Evolutionary conservation across 2,888 invertebrate species (phyloP), one percentile per base, ranked within the genome.

Genomic region (Synergus umbraculus): DNA sequence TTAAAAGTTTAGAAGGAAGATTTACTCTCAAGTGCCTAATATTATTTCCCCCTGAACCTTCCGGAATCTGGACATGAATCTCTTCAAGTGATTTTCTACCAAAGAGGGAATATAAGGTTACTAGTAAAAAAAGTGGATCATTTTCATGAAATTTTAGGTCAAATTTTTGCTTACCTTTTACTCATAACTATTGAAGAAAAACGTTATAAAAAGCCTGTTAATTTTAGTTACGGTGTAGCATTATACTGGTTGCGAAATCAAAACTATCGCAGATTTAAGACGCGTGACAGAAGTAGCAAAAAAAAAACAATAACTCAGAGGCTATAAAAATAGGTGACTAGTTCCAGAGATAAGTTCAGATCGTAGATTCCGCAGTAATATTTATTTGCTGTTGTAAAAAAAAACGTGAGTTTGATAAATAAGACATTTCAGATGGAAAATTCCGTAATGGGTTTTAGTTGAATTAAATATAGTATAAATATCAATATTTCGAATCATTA

Each of bases 261-360:
- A 46, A 22, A 67, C 2, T 67, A 46, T 67, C 15, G 13, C 46
- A 22, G 46, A 67, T 67, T 67, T 46, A 12, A 22, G 12, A 63
- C 63, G 29, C 29, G 63, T 67, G 9, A 46, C 43, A 43, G 22
- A 67, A 67, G 46, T 7, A 67, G 43, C 46, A 46, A 46, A 66
- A 66, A 63, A 22, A 66, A 67, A 67, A 67, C 46, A 46, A 67
- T 46, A 4, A 13, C 18, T 29, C 22, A 63, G 5, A 1, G 18
- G 13, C 29, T 63, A 63, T 63, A 22, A 63, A 63, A 58, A 29
- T 29, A 12, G 12, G 29, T 46, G 46, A 66, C 46, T 22, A 67
- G 12, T 46, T 67, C 46, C 22, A 67, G 46, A 46, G 46, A 46
- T 22, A 22, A 13, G n/a, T 67, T 46, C 18, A 58, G 58, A 58